Evolutionary conservation across 2,888 invertebrate genomes (phyloP).

Genomic region (Cataglyphis altisquamis): DNA sequence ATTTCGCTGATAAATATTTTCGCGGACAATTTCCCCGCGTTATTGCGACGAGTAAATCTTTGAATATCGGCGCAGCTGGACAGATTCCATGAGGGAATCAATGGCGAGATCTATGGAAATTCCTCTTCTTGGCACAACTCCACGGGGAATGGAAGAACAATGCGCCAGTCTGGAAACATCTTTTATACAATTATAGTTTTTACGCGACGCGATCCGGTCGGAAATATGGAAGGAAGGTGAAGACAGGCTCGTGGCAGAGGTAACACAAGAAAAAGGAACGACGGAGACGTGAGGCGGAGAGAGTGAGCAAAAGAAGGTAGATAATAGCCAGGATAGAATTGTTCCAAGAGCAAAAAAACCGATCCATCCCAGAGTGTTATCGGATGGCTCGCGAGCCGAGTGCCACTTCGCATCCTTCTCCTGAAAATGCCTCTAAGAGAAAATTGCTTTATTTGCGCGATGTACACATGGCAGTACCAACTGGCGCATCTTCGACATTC

Average conservation of each 20-base stretch:
- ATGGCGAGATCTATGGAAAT: conserved; percentile 70
- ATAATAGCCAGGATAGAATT: conserved; percentile 83
- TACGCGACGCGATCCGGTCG: conserved; percentile 74
- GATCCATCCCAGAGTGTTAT: conserved; percentile 83
- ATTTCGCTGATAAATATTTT: neutral
- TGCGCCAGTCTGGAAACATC: conserved; percentile 70
- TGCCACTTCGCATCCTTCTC: conserved; percentile 41
- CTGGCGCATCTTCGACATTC: conserved; percentile 44
- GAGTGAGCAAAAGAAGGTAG: conserved; percentile 68
- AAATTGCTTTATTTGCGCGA: conserved; percentile 70
- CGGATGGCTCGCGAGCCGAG: conserved; percentile 76
- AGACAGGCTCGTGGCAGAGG: conserved; percentile 53
- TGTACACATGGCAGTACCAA: conserved; percentile 52
- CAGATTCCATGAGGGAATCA: conserved; percentile 60
- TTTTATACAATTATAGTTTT: conserved; percentile 84
- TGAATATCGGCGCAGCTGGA: conserved; percentile 56
- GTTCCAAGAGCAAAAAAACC: conserved; percentile 82
- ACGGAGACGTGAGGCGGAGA: conserved; percentile 46
- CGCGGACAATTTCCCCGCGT: conserved; percentile 1
- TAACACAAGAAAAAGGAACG: conserved; percentile 52
- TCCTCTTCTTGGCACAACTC: conserved; percentile 65
- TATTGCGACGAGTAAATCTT: conserved; percentile 46
- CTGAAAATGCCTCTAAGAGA: conserved; percentile 68
- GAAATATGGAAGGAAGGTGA: conserved; percentile 77
- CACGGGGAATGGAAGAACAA: conserved; percentile 62